These are phyloP conservation scores for Leptinotarsa juncta DNA, from an alignment of 2,888 invertebrate species.

Conservation along the genomic window DNA sequence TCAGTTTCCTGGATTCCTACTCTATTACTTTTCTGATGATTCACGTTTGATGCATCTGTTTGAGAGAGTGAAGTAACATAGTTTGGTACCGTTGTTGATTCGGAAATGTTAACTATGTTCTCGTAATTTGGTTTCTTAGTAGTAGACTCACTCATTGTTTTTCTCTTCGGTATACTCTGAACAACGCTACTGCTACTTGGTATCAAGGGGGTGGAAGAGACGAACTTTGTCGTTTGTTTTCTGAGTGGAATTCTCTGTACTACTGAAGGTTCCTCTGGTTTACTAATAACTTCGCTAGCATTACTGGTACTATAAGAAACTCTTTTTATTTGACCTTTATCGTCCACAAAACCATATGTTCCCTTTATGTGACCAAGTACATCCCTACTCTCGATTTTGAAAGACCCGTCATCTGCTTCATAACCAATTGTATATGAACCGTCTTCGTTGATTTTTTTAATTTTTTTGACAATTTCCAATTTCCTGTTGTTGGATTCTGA, in stretches of 20 bases:
- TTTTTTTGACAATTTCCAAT: constrained; percentile 84
- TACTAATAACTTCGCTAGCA: constrained; percentile 66
- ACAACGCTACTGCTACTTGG: constrained; percentile 70
- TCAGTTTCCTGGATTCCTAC: constrained; percentile 55
- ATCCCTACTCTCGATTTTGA: constrained; percentile 86
- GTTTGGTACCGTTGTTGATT: constrained; percentile 59
- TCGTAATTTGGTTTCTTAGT: constrained; percentile 56
- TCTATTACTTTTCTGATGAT: neutral
- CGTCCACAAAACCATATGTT: constrained; percentile 84
- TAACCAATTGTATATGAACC: constrained; percentile 88
- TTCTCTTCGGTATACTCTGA: constrained; percentile 74
- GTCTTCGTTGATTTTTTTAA: constrained; percentile 83
- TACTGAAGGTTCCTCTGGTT: constrained; percentile 60
- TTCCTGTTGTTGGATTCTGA: constrained; percentile 79
- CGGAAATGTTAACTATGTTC: constrained; percentile 58
- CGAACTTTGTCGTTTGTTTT: constrained; percentile 66
- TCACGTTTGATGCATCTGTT: neutral
- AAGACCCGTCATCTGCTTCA: constrained; percentile 87
- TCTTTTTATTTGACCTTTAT: constrained; percentile 81
- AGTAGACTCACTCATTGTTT: constrained; percentile 64
- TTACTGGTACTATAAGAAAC: constrained; percentile 78
- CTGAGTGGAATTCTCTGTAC: constrained; percentile 64
- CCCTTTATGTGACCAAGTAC: constrained; percentile 84
- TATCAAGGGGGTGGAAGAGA: constrained; percentile 66
- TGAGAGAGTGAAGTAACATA: constrained; percentile 58